A percentile compares a stretch with the other conserved stretches of the same genome.
Evolutionary conservation across 2,888 invertebrate species (phyloP).

Genomic region (Shargacucullia verbasci): DNA sequence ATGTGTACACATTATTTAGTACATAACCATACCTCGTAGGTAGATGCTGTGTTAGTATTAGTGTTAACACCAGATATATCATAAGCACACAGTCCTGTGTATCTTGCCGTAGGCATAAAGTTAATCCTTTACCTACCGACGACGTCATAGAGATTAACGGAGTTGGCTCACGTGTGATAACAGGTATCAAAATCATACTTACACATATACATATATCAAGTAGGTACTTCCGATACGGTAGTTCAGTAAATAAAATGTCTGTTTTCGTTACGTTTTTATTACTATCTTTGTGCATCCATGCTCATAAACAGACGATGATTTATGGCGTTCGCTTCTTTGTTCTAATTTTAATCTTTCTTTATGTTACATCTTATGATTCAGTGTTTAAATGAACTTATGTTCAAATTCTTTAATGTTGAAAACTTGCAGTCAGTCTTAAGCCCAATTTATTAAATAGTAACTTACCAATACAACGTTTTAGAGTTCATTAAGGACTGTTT

Average conservation of each 20-base stretch:
- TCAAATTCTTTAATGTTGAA: not conserved
- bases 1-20: conserved; percentile 27
- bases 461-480: too few species aligned
- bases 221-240: conserved; percentile 38
- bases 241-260: conserved; percentile 32
- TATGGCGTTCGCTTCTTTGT: conserved; percentile 40
- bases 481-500: too few species aligned
- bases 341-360: conserved; percentile 30
- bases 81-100: conserved; percentile 52
- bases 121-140: conserved; percentile 54
- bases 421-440: too few species aligned
- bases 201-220: too few species aligned
- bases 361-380: conserved; percentile 17
- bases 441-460: too few species aligned
- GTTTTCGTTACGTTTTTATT: conserved; percentile 34
- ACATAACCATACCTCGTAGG: conserved; percentile 16
- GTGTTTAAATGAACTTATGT: conserved; percentile 3
- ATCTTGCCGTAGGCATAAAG: conserved; percentile 50
- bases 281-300: conserved; percentile 18
- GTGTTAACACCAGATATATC: conserved; percentile 50
- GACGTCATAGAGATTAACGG: conserved; percentile 55
- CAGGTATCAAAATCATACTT: conserved; percentile 34
- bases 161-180: conserved; percentile 55
- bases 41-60: conserved; percentile 34
- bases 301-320: conserved; percentile 36